These are phyloP conservation scores for Gnathonemus longibarbis DNA, from an alignment of 2,113 vertebrate genomes.

Conservation along the genomic window DNA sequence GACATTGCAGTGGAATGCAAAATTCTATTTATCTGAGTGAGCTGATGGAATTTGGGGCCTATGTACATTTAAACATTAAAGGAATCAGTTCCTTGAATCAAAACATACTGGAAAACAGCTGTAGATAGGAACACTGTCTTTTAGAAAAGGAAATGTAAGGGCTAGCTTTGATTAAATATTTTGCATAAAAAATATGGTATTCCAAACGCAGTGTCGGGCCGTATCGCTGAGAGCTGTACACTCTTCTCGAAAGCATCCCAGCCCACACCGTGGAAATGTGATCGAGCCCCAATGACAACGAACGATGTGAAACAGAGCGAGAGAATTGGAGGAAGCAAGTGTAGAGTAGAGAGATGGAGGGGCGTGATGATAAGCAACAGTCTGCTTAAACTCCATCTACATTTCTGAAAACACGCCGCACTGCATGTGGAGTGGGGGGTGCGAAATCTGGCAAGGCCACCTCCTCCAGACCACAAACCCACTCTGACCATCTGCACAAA, in stretches of 20 bases:
- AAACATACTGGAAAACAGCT: not conserved
- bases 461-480: not conserved
- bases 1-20: not conserved
- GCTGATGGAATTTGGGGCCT: not conserved
- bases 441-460: not conserved
- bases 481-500: not conserved
- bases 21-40: not conserved
- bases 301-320: not conserved
- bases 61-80: not conserved
- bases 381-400: conserved; percentile 3
- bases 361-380: not conserved
- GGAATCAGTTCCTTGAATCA: not conserved
- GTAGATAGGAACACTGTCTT: not conserved
- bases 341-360: not conserved
- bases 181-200: not conserved
- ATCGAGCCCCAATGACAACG: not conserved
- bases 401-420: not conserved
- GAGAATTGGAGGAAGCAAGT: not conserved
- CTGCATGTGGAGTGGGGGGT: not conserved
- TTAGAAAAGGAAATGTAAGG: not conserved
- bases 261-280: not conserved
- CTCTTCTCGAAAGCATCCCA: not conserved
- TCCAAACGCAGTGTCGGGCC: not conserved
- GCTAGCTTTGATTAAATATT: not conserved
- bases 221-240: not conserved